These are phyloP conservation scores for Galagoides demidoff DNA, from an alignment of 2,797 vertebrate genomes.

Conservation along the genomic window DNA sequence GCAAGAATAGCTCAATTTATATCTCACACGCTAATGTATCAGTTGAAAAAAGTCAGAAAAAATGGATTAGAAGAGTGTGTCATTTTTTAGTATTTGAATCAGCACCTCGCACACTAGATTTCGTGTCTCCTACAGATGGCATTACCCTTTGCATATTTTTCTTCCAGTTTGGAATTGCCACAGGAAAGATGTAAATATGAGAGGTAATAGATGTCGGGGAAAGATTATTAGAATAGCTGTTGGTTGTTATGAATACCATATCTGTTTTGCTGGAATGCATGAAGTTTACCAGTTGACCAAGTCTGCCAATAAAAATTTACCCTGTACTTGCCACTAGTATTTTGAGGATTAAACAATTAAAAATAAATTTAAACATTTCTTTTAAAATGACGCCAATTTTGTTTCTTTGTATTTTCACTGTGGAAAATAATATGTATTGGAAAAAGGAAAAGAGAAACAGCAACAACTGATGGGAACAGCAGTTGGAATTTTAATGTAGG, in stretches of 20 bases:
- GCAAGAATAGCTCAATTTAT: conserved; percentile 14
- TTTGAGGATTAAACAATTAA: conserved; percentile 29
- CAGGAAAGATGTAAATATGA: conserved; percentile 44
- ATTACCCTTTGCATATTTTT: conserved; percentile 21
- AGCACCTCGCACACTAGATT: neutral
- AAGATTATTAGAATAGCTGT: conserved; percentile 29
- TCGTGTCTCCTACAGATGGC: neutral
- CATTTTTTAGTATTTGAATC: conserved; percentile 10
- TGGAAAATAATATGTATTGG: neutral
- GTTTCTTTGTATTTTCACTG: neutral
- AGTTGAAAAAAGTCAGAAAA: conserved; percentile 33
- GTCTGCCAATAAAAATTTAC: conserved; percentile 28
- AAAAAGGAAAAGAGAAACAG: neutral
- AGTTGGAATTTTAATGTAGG: neutral
- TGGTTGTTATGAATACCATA: conserved; percentile 6
- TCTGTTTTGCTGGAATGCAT: conserved; percentile 23
- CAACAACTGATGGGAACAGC: too few relatives aligned
- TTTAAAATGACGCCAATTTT: neutral
- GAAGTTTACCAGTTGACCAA: conserved; percentile 4
- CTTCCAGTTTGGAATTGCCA: conserved; percentile 20
- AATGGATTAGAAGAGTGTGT: conserved; percentile 41
- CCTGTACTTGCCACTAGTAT: neutral
- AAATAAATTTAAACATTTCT: neutral
- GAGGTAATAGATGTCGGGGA: conserved; percentile 31
- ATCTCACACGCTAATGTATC: neutral